Conservation (phyloP, 2,888 invertebrate genomes). For the Lithosia quadra region DNA sequence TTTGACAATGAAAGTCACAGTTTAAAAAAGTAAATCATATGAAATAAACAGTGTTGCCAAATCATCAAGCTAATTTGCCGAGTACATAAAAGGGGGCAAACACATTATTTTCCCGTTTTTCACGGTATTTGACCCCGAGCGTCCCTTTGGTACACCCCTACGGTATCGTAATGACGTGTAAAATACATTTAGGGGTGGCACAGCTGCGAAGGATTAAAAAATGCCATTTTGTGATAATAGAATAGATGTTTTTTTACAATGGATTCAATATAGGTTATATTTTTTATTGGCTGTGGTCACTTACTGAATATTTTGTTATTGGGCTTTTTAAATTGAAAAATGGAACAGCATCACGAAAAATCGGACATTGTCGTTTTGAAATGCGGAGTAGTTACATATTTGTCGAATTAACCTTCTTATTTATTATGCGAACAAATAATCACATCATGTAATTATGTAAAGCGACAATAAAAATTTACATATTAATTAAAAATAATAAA, state of each 20-base stretch:
- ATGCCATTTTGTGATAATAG: slow-evolving; percentile 47
- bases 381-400: background rate
- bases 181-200: slow-evolving; percentile 63
- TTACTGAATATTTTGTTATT: slow-evolving; percentile 8
- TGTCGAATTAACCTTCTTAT: background rate
- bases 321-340: background rate
- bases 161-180: slow-evolving; percentile 76
- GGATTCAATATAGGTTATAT: slow-evolving; percentile 35
- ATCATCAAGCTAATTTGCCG: slow-evolving; percentile 46
- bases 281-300: slow-evolving; percentile 34
- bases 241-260: slow-evolving; percentile 24
- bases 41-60: slow-evolving; percentile 14
- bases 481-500: slow-evolving; percentile 42
- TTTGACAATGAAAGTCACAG: background rate
- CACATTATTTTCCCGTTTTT: slow-evolving; percentile 78
- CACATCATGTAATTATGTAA: background rate
- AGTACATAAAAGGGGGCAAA: slow-evolving; percentile 53
- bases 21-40: slow-evolving; percentile 10
- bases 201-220: slow-evolving; percentile 49
- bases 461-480: slow-evolving; percentile 26
- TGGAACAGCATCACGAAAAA: background rate
- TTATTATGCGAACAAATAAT: background rate
- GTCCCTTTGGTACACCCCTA: slow-evolving; percentile 49
- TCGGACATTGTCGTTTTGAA: background rate
- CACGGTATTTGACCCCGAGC: slow-evolving; percentile 73